Evolutionary conservation across 2,888 invertebrate species (phyloP).

Genomic region (Caradrina kadenii): DNA sequence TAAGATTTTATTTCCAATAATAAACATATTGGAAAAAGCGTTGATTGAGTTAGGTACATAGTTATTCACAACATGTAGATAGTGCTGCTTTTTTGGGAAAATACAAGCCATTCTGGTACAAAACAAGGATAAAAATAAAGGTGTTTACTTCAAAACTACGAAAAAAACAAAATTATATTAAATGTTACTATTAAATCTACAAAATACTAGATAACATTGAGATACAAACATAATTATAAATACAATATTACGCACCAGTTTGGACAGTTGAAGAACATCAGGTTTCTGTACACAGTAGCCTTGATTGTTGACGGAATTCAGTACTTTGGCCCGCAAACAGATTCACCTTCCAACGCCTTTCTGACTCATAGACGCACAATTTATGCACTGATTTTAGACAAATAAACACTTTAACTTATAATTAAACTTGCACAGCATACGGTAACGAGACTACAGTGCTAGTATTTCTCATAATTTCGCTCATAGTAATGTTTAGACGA

Average conservation of each 20-base stretch:
- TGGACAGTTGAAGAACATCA: constrained; percentile 59
- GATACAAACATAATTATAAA: constrained; percentile 37
- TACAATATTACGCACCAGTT: constrained; percentile 65
- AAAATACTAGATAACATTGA: constrained; percentile 28
- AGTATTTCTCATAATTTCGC: constrained; percentile 74
- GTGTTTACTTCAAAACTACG: not conserved
- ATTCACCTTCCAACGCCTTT: constrained; percentile 36
- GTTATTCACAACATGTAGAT: not conserved
- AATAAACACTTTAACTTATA: constrained; percentile 64
- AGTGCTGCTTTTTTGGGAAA: not conserved
- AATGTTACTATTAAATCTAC: constrained; percentile 9
- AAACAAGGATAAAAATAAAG: not conserved
- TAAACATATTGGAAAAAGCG: constrained; percentile 42
- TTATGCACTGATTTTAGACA: constrained; percentile 33
- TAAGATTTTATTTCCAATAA: constrained; percentile 25
- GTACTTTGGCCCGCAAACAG: constrained; percentile 60
- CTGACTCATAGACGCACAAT: constrained; percentile 33
- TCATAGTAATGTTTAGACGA: constrained; percentile 75
- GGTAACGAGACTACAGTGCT: constrained; percentile 61
- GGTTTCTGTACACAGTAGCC: constrained; percentile 69
- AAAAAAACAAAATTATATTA: constrained; percentile 1
- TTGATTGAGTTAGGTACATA: not conserved
- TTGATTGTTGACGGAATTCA: constrained; percentile 73
- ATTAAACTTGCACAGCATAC: constrained; percentile 52
- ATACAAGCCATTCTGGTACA: not conserved